Evolutionary conservation across 2,888 invertebrate species (phyloP), one percentile per base, ranked within the genome.

Genomic region (Calliopum simillimum): DNA sequence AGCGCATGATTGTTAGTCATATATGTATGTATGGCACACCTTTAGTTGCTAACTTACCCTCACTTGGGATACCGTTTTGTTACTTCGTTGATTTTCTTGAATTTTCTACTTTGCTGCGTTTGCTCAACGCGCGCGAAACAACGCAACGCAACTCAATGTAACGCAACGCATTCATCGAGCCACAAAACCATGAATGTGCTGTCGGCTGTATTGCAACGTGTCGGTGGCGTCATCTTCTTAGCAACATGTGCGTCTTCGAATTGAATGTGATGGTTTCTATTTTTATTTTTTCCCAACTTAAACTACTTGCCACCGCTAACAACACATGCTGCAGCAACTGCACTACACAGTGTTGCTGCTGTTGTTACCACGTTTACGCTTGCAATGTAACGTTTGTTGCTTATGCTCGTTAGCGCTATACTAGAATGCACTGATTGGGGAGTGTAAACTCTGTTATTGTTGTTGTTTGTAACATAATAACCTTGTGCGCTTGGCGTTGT

Each of bases 151-250:
- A 21, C 56, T n/a, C n/a, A n/a, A n/a, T n/a, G 56, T 51, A 47
- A 47, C 64, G 46, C 44, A 56, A 61, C 33, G 62, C 43, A 63
- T 41, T 41, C 56, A 67, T 13, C 61, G 46, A 53, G 23, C 43
- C 58, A 61, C 21, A 66, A 66, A 70, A 44, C 55, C 66, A 67
- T 56, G 53, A 62, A 59, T 46, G n/a, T n/a, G 47, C 66, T 55
- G 53, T n/a, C 62, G 14, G 23, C 23, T 41, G 23, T 62, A 25
- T 46, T 61, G 16, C n/a, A 44, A 21, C 23, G 13, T 46, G 47
- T 49, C 21, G 4, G 49, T 19, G 64, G 49, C 41, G 64, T 67
- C 70, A 62, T 61, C 56, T 43, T 67, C 58, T 3, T 53, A 21
- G 53, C 3, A 19, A 16, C 51, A 13, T n/a, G 49, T 49, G n/a